Evolutionary conservation across 2,113 vertebrate species (phyloP).

Genomic region (Climacteris rufus): DNA sequence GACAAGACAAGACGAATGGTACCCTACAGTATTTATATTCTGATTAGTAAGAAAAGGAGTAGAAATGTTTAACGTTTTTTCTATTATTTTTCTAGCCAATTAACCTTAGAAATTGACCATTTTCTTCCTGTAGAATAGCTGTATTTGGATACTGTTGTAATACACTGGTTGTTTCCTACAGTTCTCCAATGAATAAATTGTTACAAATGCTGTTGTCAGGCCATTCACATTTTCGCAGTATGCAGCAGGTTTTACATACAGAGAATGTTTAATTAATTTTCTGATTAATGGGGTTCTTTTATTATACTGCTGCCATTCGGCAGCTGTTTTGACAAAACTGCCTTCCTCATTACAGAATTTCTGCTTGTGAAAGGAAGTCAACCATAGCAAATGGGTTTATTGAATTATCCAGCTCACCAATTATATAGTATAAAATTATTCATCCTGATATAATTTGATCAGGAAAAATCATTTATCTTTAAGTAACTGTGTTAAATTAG

Average conservation of each 20-base stretch:
- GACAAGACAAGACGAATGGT: neutral
- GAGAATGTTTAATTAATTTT: conserved; percentile 75
- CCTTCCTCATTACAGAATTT: conserved; percentile 72
- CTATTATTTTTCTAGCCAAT: neutral
- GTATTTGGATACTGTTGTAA: neutral
- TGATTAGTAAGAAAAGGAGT: neutral
- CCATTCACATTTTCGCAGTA: conserved; percentile 54
- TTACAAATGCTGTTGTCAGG: conserved; percentile 50
- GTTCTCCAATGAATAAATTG: conserved; percentile 38
- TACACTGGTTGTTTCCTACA: neutral
- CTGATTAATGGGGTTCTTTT: conserved; percentile 69
- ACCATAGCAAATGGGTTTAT: conserved; percentile 73
- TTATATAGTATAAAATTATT: conserved; percentile 80
- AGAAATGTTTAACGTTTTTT: neutral
- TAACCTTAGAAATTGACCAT: neutral
- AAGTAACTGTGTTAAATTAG: conserved; percentile 75
- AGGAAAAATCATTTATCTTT: conserved; percentile 78
- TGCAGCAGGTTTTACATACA: conserved; percentile 56
- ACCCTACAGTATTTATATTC: neutral
- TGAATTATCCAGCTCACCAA: conserved; percentile 80
- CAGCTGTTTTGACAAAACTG: conserved; percentile 77
- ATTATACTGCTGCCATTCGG: conserved; percentile 67
- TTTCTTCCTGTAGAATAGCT: conserved; percentile 5
- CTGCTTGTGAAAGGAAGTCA: conserved; percentile 75
- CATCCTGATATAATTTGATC: conserved; percentile 80